These are phyloP conservation scores for Drosophila yakuba DNA, from an alignment of 1,140 invertebrate genomes.

Conservation along the genomic window DNA sequence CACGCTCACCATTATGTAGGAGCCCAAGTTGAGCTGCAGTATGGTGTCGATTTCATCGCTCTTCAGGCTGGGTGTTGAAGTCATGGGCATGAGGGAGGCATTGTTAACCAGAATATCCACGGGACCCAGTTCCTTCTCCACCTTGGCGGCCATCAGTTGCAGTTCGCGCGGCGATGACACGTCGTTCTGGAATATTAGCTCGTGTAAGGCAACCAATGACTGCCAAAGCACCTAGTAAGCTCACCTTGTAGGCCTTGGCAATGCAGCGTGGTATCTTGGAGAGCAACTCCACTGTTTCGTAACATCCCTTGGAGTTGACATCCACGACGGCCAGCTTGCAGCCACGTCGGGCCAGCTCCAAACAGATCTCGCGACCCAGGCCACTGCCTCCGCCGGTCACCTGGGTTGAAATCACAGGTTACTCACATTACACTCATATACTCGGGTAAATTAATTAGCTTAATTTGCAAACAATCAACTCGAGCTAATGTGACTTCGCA, in stretches of 20 bases:
- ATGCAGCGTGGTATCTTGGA: constrained; percentile 63
- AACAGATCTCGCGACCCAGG: constrained; percentile 78
- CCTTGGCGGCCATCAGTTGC: constrained; percentile 75
- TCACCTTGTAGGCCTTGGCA: constrained; percentile 82
- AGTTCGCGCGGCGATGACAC: constrained; percentile 77
- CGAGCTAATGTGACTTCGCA: constrained; percentile 41
- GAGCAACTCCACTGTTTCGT: constrained; percentile 73
- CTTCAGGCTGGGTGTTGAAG: constrained; percentile 71
- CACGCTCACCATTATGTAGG: constrained; percentile 74
- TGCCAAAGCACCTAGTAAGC: not conserved
- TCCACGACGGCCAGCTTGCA: constrained; percentile 83
- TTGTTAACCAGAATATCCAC: constrained; percentile 84
- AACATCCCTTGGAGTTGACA: constrained; percentile 80
- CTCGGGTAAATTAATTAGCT: constrained; percentile 68
- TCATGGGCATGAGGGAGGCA: constrained; percentile 82
- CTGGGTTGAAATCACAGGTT: constrained; percentile 49
- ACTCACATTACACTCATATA: constrained; percentile 50
- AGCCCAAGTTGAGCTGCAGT: constrained; percentile 78
- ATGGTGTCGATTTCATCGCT: constrained; percentile 79
- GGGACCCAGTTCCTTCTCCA: constrained; percentile 80
- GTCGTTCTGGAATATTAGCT: constrained; percentile 66
- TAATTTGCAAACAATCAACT: constrained; percentile 75
- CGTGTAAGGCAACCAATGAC: not conserved
- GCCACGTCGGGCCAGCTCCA: constrained; percentile 72
- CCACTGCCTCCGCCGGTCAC: constrained; percentile 82